phyloP scores from a whole-genome alignment of 2,888 invertebrate species.

The Drosophila birchii region DNA sequence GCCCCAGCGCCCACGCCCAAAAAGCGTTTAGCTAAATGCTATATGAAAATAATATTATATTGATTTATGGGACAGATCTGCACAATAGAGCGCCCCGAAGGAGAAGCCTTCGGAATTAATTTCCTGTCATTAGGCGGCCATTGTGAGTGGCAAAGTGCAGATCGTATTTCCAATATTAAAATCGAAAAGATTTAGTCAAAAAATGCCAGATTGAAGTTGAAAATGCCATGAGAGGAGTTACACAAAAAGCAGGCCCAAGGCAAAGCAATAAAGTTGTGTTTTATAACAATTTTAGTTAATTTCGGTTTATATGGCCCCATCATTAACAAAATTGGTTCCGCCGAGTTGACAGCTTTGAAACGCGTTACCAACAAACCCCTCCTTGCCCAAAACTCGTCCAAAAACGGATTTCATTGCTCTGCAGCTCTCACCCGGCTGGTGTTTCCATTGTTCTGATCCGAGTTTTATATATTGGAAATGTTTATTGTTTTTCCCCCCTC shows the following conservation, averaged over 20 bases:
- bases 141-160: conserved; percentile 64
- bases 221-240: conserved; percentile 44
- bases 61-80: conserved; percentile 72
- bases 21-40: conserved; percentile 71
- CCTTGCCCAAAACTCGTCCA: conserved; percentile 54
- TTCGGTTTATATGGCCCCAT: conserved; percentile 67
- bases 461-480: conserved; percentile 56
- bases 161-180: conserved; percentile 57
- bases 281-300: conserved; percentile 75
- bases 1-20: conserved; percentile 60
- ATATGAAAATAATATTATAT: conserved; percentile 61
- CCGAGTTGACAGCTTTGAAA: conserved; percentile 71
- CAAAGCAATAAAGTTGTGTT: conserved; percentile 62
- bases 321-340: conserved; percentile 79
- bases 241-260: conserved; percentile 38
- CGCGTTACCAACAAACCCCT: conserved; percentile 54
- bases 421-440: conserved; percentile 41
- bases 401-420: conserved; percentile 37
- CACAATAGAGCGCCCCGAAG: conserved; percentile 57
- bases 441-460: conserved; percentile 52
- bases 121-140: conserved; percentile 67
- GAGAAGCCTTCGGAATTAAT: conserved; percentile 70
- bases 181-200: conserved; percentile 1
- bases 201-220: conserved; percentile 19
- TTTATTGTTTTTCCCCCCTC: conserved; percentile 42